Evolutionary conservation across 2,797 vertebrate species (phyloP), one percentile per base, ranked within the genome.

Genomic region (Crocidura indochinensis): DNA sequence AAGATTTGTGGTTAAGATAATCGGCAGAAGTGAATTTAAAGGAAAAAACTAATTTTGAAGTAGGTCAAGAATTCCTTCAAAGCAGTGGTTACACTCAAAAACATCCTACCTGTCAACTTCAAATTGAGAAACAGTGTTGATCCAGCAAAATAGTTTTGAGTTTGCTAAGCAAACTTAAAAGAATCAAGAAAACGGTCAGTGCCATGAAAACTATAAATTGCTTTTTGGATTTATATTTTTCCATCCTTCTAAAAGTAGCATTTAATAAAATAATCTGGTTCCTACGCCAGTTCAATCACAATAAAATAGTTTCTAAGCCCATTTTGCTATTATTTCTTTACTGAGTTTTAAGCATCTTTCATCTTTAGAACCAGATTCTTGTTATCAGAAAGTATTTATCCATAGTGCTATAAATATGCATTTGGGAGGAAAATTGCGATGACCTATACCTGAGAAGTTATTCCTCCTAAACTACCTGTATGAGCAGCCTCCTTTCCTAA

Each of bases 51-150:
- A 87, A 74, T 92, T 96, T 91, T 95, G 82, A 96, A 95, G 31
- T 76, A 95, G 69, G 47, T 95, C 88, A 93, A 93, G 88, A 96
- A 79, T 94, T 82, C 51, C 51, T 95, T 96, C 95, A 83, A 81
- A 95, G 93, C 2, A 44, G 8, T 65, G 68, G 17, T 73, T 84
- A 92, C 60, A 73, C 74, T 69, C 67, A 47, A 83, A 92, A 94
- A 91, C 87, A 91, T 90, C 84, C 76, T 77, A 84, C 69, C 71
- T 67, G 3, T 92, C 95, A 92, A 87, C 86, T 91, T 12, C 60
- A 96, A 10, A 94, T 97, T 8, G 4, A 90, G 65, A 49, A 95
- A 92, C 93, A 60, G 14, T 84, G 92, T 84, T 88, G 11, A 67
- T 94, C 85, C 97, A 84, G 46, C 7, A 94, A 94, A 87, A 83